Evolutionary conservation across 2,113 vertebrate species (phyloP).

Genomic region (Macaca mulatta): DNA sequence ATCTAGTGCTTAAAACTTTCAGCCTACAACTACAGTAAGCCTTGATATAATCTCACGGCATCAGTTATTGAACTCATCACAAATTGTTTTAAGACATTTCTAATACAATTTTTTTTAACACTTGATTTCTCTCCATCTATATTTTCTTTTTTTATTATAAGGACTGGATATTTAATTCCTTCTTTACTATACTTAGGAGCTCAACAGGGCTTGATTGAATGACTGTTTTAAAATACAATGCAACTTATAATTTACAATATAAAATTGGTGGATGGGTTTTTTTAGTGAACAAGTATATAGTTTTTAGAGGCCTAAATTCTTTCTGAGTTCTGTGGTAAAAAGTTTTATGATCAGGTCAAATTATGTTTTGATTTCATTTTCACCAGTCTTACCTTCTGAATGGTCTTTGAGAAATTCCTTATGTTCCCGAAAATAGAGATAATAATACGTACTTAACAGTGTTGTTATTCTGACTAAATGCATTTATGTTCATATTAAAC

Average conservation of each 20-base stretch:
- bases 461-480: not conserved
- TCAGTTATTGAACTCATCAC: not conserved
- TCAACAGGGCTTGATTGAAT: not conserved
- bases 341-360: not conserved
- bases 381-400: not conserved
- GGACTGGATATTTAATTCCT: not conserved
- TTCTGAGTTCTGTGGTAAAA: not conserved
- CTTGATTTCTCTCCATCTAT: not conserved
- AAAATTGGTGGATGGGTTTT: not conserved
- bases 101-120: not conserved
- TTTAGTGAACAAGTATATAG: not conserved
- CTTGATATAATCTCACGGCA: not conserved
- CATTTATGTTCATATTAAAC: not conserved
- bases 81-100: not conserved
- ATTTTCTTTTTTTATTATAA: not conserved
- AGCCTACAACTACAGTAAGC: not conserved
- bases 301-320: not conserved
- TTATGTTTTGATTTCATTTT: not conserved
- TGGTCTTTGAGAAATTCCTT: not conserved
- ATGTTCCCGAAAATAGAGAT: not conserved
- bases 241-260: not conserved
- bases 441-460: not conserved
- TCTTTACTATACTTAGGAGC: not conserved
- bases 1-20: not conserved
- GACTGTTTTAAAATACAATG: not conserved